Base-by-base conservation (phyloP, 2,888 invertebrate species). In the Ophioninae sp. region DNA sequence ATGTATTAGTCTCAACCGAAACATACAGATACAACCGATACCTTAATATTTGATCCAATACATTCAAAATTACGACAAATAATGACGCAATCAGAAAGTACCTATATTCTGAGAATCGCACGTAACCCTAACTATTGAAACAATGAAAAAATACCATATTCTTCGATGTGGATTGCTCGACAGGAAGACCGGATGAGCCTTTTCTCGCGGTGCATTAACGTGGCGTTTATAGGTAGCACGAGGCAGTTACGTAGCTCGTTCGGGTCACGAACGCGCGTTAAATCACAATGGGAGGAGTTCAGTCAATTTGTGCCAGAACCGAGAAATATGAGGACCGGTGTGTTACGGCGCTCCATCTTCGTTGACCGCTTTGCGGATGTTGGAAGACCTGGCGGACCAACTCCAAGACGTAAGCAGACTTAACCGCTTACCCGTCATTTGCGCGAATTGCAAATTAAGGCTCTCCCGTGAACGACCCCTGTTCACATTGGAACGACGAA, bases 271-370 rank as follows among this genome's bases (percentile, higher is more conserved):
- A 78, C 61, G 23, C 56, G 75, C 82, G 72, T 85, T 86, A 83
- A 86, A 86, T 86, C 83, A 83, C 85, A 79, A 85, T 80, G 79
- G 82, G 75, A 63, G 75, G 84, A 84, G 79, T 82, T 86, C 44
- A 84, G 79, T 83, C 81, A 78, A 84, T 86, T 83, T 83, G 77
- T 75, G 79, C 58, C 68, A 76, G 51, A 13, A 77, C 61, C 68
- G 63, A 56, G 41, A 58, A 59, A 59, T 68, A 82, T 56, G 59
- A 51, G 51, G 72, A 59, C 13, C 37, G 30, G 44, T 30, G 44
- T 23, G 23, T 22, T 59, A 22, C 23, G 64, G 23, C 41, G 30
- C 71, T 20, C 41, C 72, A 56, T 37, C 69, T 61, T 39, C 63
- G 39, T 77, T 58, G 72, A 77, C 68, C 65, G 68, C 23, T 59